These are phyloP conservation scores for Turritopsis rubra DNA, from an alignment of 30 jellyfish, hydroid and myxozoan genomes.

Conservation along the genomic window DNA sequence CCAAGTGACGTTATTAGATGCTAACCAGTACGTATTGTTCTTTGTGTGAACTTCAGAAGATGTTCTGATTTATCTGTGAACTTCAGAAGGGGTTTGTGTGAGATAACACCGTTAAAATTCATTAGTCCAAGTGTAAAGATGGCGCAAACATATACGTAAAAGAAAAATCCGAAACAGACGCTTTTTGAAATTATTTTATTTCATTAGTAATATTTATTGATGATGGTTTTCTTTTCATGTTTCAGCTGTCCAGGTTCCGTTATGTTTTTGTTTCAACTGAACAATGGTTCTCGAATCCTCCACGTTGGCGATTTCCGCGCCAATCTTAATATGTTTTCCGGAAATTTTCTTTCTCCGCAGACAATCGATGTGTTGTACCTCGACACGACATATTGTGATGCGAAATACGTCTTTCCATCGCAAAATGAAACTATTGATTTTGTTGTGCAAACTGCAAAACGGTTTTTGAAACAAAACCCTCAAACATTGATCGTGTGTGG, in stretches of 20 bases:
- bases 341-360: constrained; percentile 9
- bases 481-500: constrained; percentile 77
- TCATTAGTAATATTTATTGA: too few relatives aligned
- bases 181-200: too few relatives aligned
- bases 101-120: too few relatives aligned
- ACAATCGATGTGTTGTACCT: constrained; percentile 43
- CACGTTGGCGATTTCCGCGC: constrained; percentile 89
- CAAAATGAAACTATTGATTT: constrained; percentile 71
- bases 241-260: constrained; percentile 97
- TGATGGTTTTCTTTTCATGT: constrained; percentile 13
- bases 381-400: constrained; percentile 88
- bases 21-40: constrained; percentile 69
- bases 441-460: constrained; percentile 49
- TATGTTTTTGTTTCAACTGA: constrained; percentile 62
- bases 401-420: constrained; percentile 76
- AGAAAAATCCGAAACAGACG: too few relatives aligned
- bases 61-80: too few relatives aligned
- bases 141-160: too few relatives aligned
- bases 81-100: too few relatives aligned
- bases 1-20: constrained; percentile 61
- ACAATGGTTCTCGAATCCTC: constrained; percentile 35
- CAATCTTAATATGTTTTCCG: constrained; percentile 24
- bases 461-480: constrained; percentile 37
- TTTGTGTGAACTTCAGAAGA: too few relatives aligned
- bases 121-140: too few relatives aligned